A percentile compares a stretch with the other conserved stretches of the same genome.
Evolutionary conservation across 2,797 vertebrate species (phyloP).

Genomic region (Steatocranus sp.): DNA sequence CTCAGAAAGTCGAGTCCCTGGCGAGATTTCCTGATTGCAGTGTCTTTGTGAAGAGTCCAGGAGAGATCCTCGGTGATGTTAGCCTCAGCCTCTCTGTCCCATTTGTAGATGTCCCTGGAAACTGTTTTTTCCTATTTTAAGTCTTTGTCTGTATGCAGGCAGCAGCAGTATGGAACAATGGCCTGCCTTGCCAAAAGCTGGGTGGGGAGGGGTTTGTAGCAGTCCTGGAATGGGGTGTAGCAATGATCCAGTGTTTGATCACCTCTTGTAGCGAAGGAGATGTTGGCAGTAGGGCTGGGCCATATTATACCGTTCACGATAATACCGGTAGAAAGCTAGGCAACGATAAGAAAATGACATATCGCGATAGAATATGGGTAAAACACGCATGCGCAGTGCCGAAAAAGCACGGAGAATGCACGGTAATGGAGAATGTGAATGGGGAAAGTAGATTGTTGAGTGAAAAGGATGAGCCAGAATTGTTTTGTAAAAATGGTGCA

Average conservation of each 20-base stretch:
- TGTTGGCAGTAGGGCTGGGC: background rate
- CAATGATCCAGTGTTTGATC: background rate
- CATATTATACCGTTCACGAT: too few relatives aligned
- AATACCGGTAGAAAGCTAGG: too few relatives aligned
- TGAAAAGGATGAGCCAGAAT: too few relatives aligned
- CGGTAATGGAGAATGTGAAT: too few relatives aligned
- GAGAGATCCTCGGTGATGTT: background rate
- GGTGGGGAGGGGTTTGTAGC: background rate
- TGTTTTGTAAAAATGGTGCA: too few relatives aligned
- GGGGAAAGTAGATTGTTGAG: too few relatives aligned
- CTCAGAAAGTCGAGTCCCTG: background rate
- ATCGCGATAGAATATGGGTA: too few relatives aligned
- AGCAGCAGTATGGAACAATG: background rate
- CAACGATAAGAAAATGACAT: too few relatives aligned
- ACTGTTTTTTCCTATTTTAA: background rate
- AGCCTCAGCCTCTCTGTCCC: background rate
- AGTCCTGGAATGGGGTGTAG: background rate
- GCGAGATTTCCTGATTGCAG: background rate
- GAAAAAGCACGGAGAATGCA: too few relatives aligned
- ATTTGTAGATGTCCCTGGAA: background rate
- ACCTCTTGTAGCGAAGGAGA: background rate
- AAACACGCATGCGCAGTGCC: too few relatives aligned
- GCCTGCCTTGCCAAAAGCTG: background rate
- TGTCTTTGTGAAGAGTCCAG: background rate
- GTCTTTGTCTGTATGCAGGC: background rate